These are phyloP conservation scores for Gambelia wislizenii DNA, from an alignment of 2,797 vertebrate species.

Conservation along the genomic window DNA sequence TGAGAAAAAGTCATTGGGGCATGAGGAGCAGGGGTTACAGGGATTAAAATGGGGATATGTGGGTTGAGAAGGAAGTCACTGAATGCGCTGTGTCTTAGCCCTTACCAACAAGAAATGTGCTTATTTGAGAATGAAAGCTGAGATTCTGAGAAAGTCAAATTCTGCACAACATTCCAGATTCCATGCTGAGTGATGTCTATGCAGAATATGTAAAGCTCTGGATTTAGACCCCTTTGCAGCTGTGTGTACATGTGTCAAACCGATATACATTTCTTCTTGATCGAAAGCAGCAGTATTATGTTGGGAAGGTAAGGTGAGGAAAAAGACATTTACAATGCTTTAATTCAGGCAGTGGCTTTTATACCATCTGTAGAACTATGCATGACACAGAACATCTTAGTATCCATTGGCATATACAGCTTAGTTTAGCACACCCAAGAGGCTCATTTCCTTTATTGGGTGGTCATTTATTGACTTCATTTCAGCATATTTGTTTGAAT, in stretches of 20 bases:
- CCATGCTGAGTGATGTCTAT: constrained; percentile 35
- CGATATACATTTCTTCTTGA: constrained; percentile 26
- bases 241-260: constrained; percentile 35
- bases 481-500: not conserved
- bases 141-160: constrained; percentile 41
- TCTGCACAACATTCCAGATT: constrained; percentile 34
- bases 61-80: not conserved
- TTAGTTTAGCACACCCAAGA: not conserved
- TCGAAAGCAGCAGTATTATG: not conserved
- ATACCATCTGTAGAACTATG: not conserved
- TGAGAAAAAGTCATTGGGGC: not conserved
- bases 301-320: not conserved
- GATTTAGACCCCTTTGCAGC: constrained; percentile 30
- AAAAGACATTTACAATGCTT: constrained; percentile 16
- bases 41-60: not conserved
- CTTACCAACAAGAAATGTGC: not conserved
- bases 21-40: not conserved
- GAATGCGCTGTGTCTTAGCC: constrained; percentile 4
- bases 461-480: not conserved
- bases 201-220: constrained; percentile 37
- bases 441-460: not conserved
- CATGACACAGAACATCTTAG: not conserved
- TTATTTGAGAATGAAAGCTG: constrained; percentile 28
- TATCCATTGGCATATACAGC: not conserved
- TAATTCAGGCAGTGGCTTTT: constrained; percentile 17